phyloP scores from a whole-genome alignment of 1,140 invertebrate genomes.

The Calephelis virginiensis region DNA sequence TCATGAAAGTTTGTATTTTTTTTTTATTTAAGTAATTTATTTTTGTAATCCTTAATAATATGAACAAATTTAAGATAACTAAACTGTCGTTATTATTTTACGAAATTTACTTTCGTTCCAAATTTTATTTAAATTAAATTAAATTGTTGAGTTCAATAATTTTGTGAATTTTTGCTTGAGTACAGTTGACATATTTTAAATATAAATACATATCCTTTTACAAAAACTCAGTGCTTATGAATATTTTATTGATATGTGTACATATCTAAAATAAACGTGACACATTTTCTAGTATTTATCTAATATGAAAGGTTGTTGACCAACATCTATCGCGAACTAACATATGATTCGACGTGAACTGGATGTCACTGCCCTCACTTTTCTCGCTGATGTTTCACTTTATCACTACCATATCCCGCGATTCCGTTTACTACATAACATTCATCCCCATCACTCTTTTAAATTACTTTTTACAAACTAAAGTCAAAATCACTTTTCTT shows the following conservation, averaged over 20 bases:
- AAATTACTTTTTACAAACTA: too few species aligned
- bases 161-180: too few species aligned
- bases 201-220: neutral
- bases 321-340: slow-evolving; percentile 10
- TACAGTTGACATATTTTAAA: neutral
- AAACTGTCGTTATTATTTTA: too few species aligned
- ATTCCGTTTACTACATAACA: too few species aligned
- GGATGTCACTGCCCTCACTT: slow-evolving; percentile 9
- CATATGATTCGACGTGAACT: neutral
- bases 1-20: too few species aligned
- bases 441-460: too few species aligned
- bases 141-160: too few species aligned
- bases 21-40: too few species aligned
- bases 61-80: too few species aligned
- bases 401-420: neutral
- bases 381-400: slow-evolving; percentile 4
- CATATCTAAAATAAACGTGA: neutral
- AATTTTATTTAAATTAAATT: too few species aligned
- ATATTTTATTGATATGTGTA: neutral
- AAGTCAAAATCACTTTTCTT: neutral
- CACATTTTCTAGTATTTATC: slow-evolving; percentile 14
- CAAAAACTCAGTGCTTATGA: neutral
- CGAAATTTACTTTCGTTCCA: too few species aligned
- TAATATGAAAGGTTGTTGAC: slow-evolving; percentile 12
- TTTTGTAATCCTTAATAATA: too few species aligned